Base-by-base conservation (phyloP, 2,797 vertebrate species). In the Urosaurus nigricauda region DNA sequence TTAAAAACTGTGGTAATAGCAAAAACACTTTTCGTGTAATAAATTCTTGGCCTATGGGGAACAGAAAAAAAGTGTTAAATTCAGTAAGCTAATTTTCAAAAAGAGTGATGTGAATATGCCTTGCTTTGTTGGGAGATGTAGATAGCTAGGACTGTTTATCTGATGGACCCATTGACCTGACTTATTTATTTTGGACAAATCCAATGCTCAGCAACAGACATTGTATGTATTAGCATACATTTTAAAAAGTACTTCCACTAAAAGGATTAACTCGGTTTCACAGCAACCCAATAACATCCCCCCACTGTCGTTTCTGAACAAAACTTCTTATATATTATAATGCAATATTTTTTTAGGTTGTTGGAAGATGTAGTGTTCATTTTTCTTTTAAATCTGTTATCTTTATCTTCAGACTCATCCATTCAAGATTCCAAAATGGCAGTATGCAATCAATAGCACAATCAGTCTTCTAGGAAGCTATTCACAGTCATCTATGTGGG, bases 341-440 rank as follows among this genome's bases (percentile, higher is more conserved):
- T 91, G 74, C 79, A 40, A 56, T 90, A 60, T 73, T 40, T n/a
- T 70, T 0, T 84, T 82, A 89, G 26, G 1, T 1, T 77, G 35
- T 83, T 92, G 88, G 91, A 92, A 95, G 21, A 5, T 90, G 37
- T 40, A 88, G 40, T 35, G 53, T 87, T 93, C 1, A 7, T 93
- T 93, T 87, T 93, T 93, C 77, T 87, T 82, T 81, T 84, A 26
- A 83, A 81, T 92, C 86, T 91, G 87, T 94, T 91, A 86, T 9
- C 40, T 91, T 92, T 92, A 87, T 92, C 92, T 91, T 90, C 87
- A 83, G 88, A 88, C 92, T 90, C 32, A 79, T 86, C 89, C 92
- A 90, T 93, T 75, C 82, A 81, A 58, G 73, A 81, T 88, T 86
- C 26, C 74, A 65, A 91, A 94, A 80, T 84, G 21, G 37, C 86